phyloP scores from a whole-genome alignment of 2,797 vertebrate species.

The Poecilia gillii region DNA sequence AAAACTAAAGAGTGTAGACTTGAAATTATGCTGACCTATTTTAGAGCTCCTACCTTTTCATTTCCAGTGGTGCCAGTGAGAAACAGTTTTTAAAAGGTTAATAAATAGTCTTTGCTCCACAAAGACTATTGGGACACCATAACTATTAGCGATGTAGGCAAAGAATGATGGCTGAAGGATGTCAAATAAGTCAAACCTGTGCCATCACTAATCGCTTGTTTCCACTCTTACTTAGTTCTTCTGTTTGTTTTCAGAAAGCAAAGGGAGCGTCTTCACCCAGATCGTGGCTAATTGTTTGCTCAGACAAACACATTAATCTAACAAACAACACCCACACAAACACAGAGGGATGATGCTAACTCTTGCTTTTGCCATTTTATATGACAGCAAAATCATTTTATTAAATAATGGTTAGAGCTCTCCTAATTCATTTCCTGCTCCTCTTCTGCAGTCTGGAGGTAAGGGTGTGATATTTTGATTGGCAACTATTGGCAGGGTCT shows the following conservation, averaged over 20 bases:
- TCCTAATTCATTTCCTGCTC: constrained; percentile 32
- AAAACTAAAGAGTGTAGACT: not conserved
- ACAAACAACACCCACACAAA: constrained; percentile 63
- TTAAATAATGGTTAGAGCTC: constrained; percentile 30
- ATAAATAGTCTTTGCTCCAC: not conserved
- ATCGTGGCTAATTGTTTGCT: constrained; percentile 60
- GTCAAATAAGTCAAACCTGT: constrained; percentile 2
- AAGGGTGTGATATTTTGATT: constrained; percentile 50
- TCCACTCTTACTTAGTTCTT: constrained; percentile 46
- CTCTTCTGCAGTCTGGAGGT: constrained; percentile 32
- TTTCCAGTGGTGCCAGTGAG: not conserved
- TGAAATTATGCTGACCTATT: not conserved
- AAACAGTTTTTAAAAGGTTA: not conserved
- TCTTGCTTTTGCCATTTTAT: not conserved
- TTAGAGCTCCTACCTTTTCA: not conserved
- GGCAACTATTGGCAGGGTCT: constrained; percentile 34
- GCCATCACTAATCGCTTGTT: constrained; percentile 20
- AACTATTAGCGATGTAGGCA: not conserved
- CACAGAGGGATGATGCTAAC: constrained; percentile 26
- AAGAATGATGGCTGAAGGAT: not conserved
- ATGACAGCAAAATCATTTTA: constrained; percentile 18
- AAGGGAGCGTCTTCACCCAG: constrained; percentile 51
- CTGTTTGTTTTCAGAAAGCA: constrained; percentile 42
- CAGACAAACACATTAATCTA: constrained; percentile 67
- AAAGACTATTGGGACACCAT: not conserved